Percentiles rank a stretch among this genome's conserved stretches.
These are phyloP conservation scores for Neostethus bicornis DNA, from an alignment of 2,797 vertebrate species.

Conservation along the genomic window DNA sequence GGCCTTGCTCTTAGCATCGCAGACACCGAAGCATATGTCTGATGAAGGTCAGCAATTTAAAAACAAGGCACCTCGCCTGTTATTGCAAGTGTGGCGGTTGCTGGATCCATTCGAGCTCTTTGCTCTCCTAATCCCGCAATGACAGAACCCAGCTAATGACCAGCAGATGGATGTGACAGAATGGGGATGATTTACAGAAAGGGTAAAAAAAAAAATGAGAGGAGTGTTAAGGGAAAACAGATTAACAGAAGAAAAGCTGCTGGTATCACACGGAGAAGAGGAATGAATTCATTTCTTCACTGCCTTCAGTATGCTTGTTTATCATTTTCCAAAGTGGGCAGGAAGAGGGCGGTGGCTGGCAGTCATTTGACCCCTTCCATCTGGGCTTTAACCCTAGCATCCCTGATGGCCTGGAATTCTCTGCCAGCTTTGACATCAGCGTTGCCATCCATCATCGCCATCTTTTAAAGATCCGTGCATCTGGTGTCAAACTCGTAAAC, in stretches of 20 bases:
- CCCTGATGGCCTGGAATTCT: slow-evolving; percentile 44
- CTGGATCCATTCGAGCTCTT: slow-evolving; percentile 37
- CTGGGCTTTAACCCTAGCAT: slow-evolving; percentile 64
- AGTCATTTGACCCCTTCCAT: slow-evolving; percentile 64
- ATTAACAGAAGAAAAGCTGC: slow-evolving; percentile 26
- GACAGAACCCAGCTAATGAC: slow-evolving; percentile 55
- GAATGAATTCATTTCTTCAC: slow-evolving; percentile 17
- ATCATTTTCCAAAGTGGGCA: slow-evolving; percentile 55
- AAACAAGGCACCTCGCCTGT: slow-evolving; percentile 57
- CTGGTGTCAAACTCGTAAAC: slow-evolving; percentile 66
- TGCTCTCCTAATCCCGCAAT: slow-evolving; percentile 45
- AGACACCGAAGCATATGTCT: slow-evolving; percentile 59
- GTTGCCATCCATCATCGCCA: slow-evolving; percentile 66
- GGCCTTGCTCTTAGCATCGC: slow-evolving; percentile 39
- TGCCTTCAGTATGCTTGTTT: slow-evolving; percentile 39
- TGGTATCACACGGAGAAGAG: slow-evolving; percentile 7
- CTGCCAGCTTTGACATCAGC: slow-evolving; percentile 51
- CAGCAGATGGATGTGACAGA: slow-evolving; percentile 61
- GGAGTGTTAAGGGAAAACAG: slow-evolving; percentile 35
- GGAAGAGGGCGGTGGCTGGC: slow-evolving; percentile 5
- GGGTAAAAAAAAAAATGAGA: slow-evolving; percentile 25
- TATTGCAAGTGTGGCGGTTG: slow-evolving; percentile 25
- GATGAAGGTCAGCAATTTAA: slow-evolving; percentile 69
- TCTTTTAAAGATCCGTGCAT: slow-evolving; percentile 46
- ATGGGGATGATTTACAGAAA: slow-evolving; percentile 52